Evolutionary conservation across 2,888 invertebrate genomes (phyloP), one percentile per base, ranked within the genome.

Genomic region (Petrolisthes cinctipes): DNA sequence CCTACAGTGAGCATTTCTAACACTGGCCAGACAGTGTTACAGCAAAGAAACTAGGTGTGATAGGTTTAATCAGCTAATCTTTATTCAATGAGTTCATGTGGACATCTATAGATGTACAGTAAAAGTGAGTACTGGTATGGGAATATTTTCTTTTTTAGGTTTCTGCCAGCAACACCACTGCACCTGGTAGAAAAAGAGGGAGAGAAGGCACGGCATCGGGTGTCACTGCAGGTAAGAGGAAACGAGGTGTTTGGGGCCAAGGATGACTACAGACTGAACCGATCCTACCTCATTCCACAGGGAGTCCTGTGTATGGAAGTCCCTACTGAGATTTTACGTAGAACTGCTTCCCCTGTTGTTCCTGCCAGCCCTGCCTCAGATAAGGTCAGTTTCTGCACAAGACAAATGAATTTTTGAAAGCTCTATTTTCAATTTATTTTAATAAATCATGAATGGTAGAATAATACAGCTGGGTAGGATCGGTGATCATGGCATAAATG

Each of bases 191-290:
- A 91, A 71, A 90, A 90, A 71, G 89, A 90, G 75, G 84, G 88
- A 17, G 89, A 91, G 53, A 90, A 89, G 84, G 82, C 89, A 5
- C 78, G 86, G 56, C 80, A 88, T 68, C 86, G 84, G 14, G 84
- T 91, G 51, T 86, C 85, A 23, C 79, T 91, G 23, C 83, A 68
- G 56, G 79, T 90, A 56, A 79, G 76, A 51, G 90, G 82, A 11
- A 92, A 92, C 4, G 93, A 93, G 89, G 91, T 93, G 17, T 90
- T 93, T 85, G 93, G 93, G 11, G 92, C 92, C 91, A 92, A 93
- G 75, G 92, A 92, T 89, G 93, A 93, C 91, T 93, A 93, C 92
- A 92, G 92, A 88, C 92, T 93, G 91, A 93, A 93, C 53, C 73
- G 89, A 23, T 90, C 89, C 14, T 90, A 89, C 71, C 53, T 89